A percentile compares a stretch with the other conserved stretches of the same genome.
Evolutionary conservation across 2,113 vertebrate genomes (phyloP).

Genomic region (Anolis sagrei): DNA sequence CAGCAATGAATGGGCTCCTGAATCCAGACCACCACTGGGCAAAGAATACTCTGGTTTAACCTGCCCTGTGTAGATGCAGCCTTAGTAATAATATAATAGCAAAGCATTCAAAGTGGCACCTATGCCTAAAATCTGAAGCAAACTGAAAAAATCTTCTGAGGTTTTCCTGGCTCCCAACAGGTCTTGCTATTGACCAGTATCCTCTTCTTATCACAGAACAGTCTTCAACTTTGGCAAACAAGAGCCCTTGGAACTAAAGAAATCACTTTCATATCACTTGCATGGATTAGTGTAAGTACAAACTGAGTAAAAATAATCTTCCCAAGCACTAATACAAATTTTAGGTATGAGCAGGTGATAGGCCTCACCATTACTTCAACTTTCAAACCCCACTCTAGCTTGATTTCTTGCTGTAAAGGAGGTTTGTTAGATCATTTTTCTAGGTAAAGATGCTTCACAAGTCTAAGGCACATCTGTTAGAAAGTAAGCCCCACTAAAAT

Average conservation of each 20-base stretch:
- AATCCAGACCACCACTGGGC: too few relatives aligned
- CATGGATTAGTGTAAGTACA: neutral
- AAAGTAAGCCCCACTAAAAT: neutral
- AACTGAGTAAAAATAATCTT: neutral
- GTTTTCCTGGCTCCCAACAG: neutral
- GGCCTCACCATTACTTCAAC: neutral
- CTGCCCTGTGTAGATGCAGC: too few relatives aligned
- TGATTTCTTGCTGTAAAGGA: neutral
- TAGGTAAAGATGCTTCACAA: neutral
- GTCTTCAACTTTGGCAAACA: neutral
- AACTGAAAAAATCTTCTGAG: too few relatives aligned
- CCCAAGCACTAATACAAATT: neutral
- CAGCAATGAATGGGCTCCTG: too few relatives aligned
- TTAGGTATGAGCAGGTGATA: neutral
- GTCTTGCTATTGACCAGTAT: neutral
- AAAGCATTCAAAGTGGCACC: too few relatives aligned
- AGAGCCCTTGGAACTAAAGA: neutral
- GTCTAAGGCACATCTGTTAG: neutral
- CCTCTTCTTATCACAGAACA: neutral
- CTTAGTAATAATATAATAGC: too few relatives aligned
- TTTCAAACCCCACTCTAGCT: neutral
- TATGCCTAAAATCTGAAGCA: too few relatives aligned
- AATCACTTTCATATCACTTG: neutral
- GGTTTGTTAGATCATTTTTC: neutral
- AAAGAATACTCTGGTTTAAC: too few relatives aligned